A percentile compares a stretch with the other conserved stretches of the same genome.
Evolutionary conservation across 1,140 invertebrate species (phyloP).

Genomic region (Trachymyrmex septentrionalis): DNA sequence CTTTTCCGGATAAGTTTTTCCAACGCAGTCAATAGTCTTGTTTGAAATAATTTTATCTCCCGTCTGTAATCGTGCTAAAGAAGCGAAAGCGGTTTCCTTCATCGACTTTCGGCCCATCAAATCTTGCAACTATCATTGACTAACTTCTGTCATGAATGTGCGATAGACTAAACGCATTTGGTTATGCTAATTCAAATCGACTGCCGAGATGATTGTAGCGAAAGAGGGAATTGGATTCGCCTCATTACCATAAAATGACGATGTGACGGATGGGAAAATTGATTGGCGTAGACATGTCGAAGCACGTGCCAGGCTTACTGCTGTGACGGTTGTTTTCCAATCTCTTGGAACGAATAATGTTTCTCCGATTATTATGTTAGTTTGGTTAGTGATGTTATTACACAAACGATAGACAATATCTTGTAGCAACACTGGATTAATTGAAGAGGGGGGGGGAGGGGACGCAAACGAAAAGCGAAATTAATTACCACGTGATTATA

Average conservation of each 20-base stretch:
- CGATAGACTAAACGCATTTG: slow-evolving; percentile 44
- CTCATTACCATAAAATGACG: slow-evolving; percentile 57
- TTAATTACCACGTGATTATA: neutral
- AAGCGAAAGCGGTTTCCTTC: slow-evolving; percentile 52
- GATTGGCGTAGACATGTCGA: slow-evolving; percentile 47
- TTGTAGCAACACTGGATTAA: slow-evolving; percentile 22
- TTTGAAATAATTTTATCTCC: slow-evolving; percentile 36
- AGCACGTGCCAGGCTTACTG: slow-evolving; percentile 2
- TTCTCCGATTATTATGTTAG: slow-evolving; percentile 40
- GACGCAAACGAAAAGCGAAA: slow-evolving; percentile 6
- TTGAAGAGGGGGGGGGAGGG: neutral
- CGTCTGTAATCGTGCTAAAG: neutral
- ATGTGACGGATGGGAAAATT: slow-evolving; percentile 45
- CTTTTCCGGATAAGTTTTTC: slow-evolving; percentile 54
- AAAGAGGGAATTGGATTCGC: slow-evolving; percentile 59
- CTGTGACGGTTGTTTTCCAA: slow-evolving; percentile 3
- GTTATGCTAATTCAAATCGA: slow-evolving; percentile 59
- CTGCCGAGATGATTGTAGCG: slow-evolving; percentile 44
- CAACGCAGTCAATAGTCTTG: slow-evolving; percentile 5
- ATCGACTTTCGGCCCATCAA: slow-evolving; percentile 38
- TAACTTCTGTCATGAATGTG: slow-evolving; percentile 14
- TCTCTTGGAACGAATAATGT: neutral
- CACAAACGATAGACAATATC: neutral
- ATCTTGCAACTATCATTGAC: slow-evolving; percentile 43
- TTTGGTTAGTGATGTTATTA: neutral